These are phyloP conservation scores for Ranitomeya imitator DNA, from an alignment of 2,113 vertebrate species.

Conservation along the genomic window DNA sequence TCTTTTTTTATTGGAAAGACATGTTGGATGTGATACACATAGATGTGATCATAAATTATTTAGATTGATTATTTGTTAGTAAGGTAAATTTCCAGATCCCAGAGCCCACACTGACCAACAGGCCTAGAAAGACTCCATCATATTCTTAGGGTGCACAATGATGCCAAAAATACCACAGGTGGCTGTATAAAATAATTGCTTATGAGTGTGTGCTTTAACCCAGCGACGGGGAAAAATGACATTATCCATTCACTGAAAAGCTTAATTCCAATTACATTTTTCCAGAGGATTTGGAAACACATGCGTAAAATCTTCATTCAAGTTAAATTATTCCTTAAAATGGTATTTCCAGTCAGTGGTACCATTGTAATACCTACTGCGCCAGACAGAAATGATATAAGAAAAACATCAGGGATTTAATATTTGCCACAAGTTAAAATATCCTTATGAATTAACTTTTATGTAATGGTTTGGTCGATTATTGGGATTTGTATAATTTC, in stretches of 20 bases:
- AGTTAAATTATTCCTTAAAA: background rate
- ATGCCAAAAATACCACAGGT: slow-evolving; percentile 21
- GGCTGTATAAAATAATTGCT: slow-evolving; percentile 2
- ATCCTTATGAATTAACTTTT: background rate
- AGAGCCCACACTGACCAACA: background rate
- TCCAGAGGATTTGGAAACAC: slow-evolving; percentile 24
- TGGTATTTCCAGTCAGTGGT: slow-evolving; percentile 12
- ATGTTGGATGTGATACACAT: background rate
- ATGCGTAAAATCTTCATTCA: slow-evolving; percentile 1
- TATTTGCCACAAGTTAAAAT: background rate
- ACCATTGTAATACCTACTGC: background rate
- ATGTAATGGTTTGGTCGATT: background rate
- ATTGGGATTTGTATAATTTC: background rate
- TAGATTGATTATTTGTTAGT: background rate
- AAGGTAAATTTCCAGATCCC: background rate
- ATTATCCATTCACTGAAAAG: slow-evolving; percentile 8
- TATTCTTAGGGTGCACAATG: background rate
- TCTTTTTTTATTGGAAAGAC: background rate
- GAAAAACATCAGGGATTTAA: background rate
- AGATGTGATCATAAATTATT: background rate
- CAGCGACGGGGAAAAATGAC: slow-evolving; percentile 9
- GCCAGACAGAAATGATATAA: background rate
- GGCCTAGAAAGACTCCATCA: background rate
- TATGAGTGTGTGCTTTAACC: background rate
- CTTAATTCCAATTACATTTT: slow-evolving; percentile 14